These are phyloP conservation scores for Bilobella aurantiaca DNA, from an alignment of 1,140 invertebrate species.

Conservation along the genomic window DNA sequence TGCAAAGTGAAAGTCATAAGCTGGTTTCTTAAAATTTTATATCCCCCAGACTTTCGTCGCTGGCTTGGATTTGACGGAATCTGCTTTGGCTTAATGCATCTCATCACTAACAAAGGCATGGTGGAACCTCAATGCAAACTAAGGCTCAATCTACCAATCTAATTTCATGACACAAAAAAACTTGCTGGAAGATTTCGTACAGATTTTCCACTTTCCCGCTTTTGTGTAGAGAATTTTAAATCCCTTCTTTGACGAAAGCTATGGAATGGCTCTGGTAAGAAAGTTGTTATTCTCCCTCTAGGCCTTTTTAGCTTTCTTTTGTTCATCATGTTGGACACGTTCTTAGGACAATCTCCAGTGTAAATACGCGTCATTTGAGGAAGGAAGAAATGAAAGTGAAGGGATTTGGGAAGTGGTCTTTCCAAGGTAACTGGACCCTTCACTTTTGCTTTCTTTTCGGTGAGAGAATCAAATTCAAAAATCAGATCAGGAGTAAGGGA, in stretches of 20 bases:
- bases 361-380: slow-evolving; percentile 12
- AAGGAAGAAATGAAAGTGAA: background rate
- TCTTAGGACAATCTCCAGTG: slow-evolving; percentile 23
- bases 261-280: slow-evolving; percentile 1
- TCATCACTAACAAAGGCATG: too few species aligned
- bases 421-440: background rate
- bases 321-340: slow-evolving; percentile 23
- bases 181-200: background rate
- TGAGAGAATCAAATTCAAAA: slow-evolving; percentile 1
- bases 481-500: background rate
- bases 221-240: slow-evolving; percentile 27
- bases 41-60: background rate
- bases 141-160: too few species aligned
- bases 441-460: too few species aligned
- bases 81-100: background rate
- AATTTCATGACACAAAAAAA: background rate
- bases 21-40: background rate
- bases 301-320: slow-evolving; percentile 9
- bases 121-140: too few species aligned
- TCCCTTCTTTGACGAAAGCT: too few species aligned
- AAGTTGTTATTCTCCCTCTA: slow-evolving; percentile 21
- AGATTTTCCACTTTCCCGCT: slow-evolving; percentile 31
- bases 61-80: background rate
- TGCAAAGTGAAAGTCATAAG: background rate
- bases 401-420: background rate